Evolutionary conservation across 2,888 invertebrate species (phyloP).

Genomic region (Neocrepidodera transversa): DNA sequence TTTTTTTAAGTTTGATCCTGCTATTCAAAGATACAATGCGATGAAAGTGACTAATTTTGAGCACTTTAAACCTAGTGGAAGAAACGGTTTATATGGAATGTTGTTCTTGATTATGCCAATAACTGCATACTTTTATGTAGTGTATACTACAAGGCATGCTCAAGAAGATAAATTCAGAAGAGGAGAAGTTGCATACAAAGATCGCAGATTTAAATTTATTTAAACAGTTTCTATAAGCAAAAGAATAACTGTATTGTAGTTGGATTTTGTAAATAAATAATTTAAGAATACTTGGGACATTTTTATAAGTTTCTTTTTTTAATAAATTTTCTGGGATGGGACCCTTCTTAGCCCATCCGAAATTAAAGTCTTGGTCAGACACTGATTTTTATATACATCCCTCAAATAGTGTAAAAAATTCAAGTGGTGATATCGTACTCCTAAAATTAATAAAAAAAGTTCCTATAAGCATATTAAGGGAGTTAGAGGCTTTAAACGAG

Average conservation of each 20-base stretch:
- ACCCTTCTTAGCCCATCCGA: no score
- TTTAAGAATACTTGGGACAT: no score
- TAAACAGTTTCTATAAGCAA: slow-evolving; percentile 56
- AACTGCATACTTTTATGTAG: slow-evolving; percentile 61
- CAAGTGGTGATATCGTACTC: no score
- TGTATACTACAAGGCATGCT: slow-evolving; percentile 63
- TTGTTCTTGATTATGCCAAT: slow-evolving; percentile 67
- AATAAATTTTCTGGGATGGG: no score
- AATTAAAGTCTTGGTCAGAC: no score
- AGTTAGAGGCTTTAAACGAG: no score
- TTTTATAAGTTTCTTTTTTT: no score
- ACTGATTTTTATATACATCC: no score
- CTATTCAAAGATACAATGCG: slow-evolving; percentile 75
- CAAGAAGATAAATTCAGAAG: slow-evolving; percentile 69
- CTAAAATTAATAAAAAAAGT: no score
- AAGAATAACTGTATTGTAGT: slow-evolving; percentile 1
- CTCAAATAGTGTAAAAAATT: no score
- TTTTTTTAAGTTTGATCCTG: slow-evolving; percentile 80
- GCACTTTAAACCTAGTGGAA: slow-evolving; percentile 71
- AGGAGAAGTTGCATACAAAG: slow-evolving; percentile 78
- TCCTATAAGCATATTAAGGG: no score
- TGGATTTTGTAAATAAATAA: neutral
- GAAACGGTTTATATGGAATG: slow-evolving; percentile 48
- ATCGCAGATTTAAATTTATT: slow-evolving; percentile 73
- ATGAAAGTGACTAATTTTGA: slow-evolving; percentile 72